phyloP scores from a whole-genome alignment of 2,113 vertebrate species.

The Nettapus auritus region DNA sequence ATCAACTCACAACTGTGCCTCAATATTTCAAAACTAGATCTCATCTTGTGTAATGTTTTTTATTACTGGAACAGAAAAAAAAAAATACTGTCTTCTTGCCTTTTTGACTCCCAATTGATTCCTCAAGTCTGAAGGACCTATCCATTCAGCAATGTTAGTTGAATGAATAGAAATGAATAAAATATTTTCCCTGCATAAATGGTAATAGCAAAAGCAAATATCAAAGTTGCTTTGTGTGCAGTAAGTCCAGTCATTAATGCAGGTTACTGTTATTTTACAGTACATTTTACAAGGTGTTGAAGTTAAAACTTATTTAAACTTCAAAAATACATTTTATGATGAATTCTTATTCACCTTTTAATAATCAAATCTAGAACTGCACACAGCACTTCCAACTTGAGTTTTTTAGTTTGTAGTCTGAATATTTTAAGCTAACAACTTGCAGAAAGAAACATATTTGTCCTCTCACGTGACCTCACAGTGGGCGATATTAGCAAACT shows the following conservation, averaged over 20 bases:
- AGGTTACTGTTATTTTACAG: background rate
- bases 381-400: rapidly evolving
- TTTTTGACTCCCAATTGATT: background rate
- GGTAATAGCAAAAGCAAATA: background rate
- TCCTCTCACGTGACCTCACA: rapidly evolving
- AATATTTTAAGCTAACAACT: background rate
- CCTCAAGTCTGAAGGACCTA: background rate
- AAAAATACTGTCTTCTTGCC: background rate
- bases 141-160: background rate
- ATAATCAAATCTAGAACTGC: background rate
- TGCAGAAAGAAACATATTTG: background rate
- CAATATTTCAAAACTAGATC: conserved; percentile 7
- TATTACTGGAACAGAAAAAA: background rate
- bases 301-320: background rate
- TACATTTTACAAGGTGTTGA: background rate
- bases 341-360: background rate
- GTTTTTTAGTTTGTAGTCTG: background rate
- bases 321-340: background rate
- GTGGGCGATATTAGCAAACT: background rate
- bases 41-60: background rate
- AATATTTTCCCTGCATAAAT: background rate
- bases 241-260: background rate
- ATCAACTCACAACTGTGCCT: background rate
- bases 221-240: background rate
- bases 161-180: background rate